Conservation (phyloP, 2,888 invertebrate genomes). For the Meta bourneti region DNA sequence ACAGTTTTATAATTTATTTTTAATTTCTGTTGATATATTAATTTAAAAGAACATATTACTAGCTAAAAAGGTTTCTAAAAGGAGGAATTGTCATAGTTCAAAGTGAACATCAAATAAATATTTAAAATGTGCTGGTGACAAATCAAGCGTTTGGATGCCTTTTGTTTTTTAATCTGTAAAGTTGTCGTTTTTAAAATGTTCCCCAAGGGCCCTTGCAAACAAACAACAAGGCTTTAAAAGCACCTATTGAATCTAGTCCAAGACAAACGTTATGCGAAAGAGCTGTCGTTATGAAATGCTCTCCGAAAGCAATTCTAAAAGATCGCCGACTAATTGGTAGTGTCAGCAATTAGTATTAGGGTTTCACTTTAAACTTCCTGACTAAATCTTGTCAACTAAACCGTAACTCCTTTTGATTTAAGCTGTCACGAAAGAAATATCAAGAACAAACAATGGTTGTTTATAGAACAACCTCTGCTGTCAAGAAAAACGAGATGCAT, state of each 20-base stretch:
- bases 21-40: background rate
- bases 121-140: background rate
- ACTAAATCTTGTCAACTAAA: background rate
- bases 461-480: background rate
- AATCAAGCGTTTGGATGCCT: background rate
- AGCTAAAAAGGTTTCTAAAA: background rate
- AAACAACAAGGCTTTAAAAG: background rate
- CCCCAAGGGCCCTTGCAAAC: background rate
- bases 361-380: background rate
- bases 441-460: background rate
- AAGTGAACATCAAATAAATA: too few relatives aligned
- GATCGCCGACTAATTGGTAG: background rate
- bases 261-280: background rate
- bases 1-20: background rate
- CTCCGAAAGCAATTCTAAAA: background rate
- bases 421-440: background rate
- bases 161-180: background rate
- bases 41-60: background rate
- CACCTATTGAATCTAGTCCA: background rate
- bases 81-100: background rate
- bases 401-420: background rate
- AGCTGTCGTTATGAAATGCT: background rate
- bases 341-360: background rate
- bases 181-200: background rate
- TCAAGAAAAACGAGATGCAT: background rate